A percentile compares a stretch with the other conserved stretches of the same genome.
Conservation (phyloP, 2,888 invertebrate species). For the Catocala fraxini region DNA sequence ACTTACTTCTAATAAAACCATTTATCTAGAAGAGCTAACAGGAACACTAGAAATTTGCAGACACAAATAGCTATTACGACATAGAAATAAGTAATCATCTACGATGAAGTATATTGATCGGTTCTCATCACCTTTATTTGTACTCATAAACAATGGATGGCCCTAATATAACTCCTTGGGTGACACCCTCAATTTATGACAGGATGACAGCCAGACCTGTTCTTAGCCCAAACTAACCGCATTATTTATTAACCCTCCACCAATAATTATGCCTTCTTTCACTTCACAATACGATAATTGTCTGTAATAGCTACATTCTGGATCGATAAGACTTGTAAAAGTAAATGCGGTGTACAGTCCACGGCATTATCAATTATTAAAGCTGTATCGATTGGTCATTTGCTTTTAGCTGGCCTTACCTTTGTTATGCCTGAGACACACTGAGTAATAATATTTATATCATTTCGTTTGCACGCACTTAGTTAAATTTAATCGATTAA, state of each 20-base stretch:
- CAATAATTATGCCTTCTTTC: constrained; percentile 19
- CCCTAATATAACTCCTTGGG: background rate
- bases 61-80: too few species aligned
- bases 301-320: constrained; percentile 23
- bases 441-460: constrained; percentile 5
- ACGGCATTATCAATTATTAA: constrained; percentile 56
- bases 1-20: too few species aligned
- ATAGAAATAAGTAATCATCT: too few species aligned
- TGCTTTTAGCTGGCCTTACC: constrained; percentile 72
- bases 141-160: background rate
- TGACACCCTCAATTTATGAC: constrained; percentile 4
- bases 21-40: too few species aligned
- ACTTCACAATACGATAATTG: constrained; percentile 18
- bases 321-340: constrained; percentile 56
- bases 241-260: constrained; percentile 18
- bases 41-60: too few species aligned
- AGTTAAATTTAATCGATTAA: too few species aligned
- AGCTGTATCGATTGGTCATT: constrained; percentile 79
- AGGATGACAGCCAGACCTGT: constrained; percentile 4
- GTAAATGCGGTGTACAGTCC: constrained; percentile 31
- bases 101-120: background rate
- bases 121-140: background rate
- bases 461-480: too few species aligned
- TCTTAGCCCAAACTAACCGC: constrained; percentile 1
- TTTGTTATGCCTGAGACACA: constrained; percentile 54